A percentile compares a stretch with the other conserved stretches of the same genome.
Conservation (phyloP, 53 echinoderm and acorn worm species). For the Apostichopus leukothele region DNA sequence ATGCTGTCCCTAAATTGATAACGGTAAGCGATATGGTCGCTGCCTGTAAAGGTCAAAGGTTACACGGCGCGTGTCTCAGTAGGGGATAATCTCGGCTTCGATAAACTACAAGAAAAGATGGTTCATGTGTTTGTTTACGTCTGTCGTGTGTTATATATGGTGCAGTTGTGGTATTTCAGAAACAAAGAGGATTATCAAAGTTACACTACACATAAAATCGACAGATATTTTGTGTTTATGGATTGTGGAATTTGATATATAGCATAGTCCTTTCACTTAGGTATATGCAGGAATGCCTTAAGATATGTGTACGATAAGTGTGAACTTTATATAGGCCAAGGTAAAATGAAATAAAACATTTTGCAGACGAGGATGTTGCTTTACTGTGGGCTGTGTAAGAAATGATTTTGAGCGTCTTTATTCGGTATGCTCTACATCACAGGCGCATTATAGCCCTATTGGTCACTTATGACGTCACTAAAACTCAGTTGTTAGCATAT, state of each 20-base stretch:
- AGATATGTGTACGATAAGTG: no score
- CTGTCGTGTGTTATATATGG: slow-evolving; percentile 2
- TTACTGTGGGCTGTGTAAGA: no score
- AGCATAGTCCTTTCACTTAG: background rate
- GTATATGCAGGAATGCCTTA: no score
- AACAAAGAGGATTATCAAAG: background rate
- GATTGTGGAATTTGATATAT: background rate
- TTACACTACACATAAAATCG: background rate
- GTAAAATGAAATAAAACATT: no score
- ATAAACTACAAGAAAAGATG: background rate
- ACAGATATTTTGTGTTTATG: background rate
- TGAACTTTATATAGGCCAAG: no score
- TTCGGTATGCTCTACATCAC: no score
- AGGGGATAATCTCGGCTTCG: slow-evolving; percentile 14
- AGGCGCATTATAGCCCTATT: no score
- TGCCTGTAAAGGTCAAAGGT: slow-evolving; percentile 11
- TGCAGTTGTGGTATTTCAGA: background rate
- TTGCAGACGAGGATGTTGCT: no score
- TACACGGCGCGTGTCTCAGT: slow-evolving; percentile 29
- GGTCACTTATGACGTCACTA: no score
- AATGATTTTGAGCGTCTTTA: no score
- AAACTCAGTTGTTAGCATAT: no score
- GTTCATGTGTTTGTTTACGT: background rate
- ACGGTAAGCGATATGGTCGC: slow-evolving; percentile 10
- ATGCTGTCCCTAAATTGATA: background rate